Base-by-base conservation (phyloP, 2,888 invertebrate genomes). In the Abscondita cerata region DNA sequence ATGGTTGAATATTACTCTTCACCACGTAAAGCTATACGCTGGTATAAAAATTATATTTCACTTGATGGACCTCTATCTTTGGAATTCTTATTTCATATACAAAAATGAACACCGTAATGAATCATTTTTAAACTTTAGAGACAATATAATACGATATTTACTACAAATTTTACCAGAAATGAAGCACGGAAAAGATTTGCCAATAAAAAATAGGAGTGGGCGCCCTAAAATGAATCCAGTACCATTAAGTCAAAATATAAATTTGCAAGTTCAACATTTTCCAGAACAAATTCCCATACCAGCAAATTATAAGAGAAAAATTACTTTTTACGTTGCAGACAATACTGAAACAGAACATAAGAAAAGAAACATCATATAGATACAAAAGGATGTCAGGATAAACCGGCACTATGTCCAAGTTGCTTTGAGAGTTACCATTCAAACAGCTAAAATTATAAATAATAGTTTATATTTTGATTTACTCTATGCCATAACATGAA, bases 1-100 rank as follows among this genome's bases (percentile, higher is more conserved):
- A 38, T 66, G 54, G 52, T 56, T 8, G 33, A 9, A 11, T 65
- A 67, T 19, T 67, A 67, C 51, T 40, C 48, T 38, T 60, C 31
- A 25, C 59, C 63, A 15, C 33, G 63, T 36, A 65, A 68, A 54
- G 46, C 31, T 31, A 31, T 31, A 31, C 31, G 31, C 6, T 31
- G 31, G 31, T 31, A 31, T 31, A 47, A 54, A 54, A 33, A 41
- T 54, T 16, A 44, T 54, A 4, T 54, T 46, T 19, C 46, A 46
- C 16, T 18, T 59, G 31, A 50, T 54, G 34, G 38, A 50, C 41
- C 31, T 31, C 9, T 31, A 9, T 31, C 6, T 31, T 31, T 31
- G 31, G 31, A 31, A 31, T 31, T 31, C 31, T 31, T 31, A 31
- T 31, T 4, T 31, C 9, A 31, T 31, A 31, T 31, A 31, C 31